Evolutionary conservation across 2,113 vertebrate genomes (phyloP), one percentile per base, ranked within the genome.

Genomic region (Sylvietta virens): DNA sequence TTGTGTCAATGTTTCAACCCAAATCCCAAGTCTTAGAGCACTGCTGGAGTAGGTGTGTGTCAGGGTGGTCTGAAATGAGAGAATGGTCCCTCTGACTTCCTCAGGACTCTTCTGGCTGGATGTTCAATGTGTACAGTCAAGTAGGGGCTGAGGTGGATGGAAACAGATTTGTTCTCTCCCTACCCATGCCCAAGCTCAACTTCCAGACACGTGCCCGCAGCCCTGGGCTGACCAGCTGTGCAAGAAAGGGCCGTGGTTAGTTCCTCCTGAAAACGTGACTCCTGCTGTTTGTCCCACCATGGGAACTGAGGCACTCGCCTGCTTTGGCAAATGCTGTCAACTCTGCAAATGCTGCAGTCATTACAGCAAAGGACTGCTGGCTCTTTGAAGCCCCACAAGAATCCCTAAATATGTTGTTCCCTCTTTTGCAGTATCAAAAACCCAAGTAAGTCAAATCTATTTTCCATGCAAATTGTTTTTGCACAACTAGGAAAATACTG

Each of bases 381-480:
- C 50, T 88, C 86, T 85, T 69, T 10, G 10, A 85, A 69, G 50
- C 15, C 50, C 37, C 3, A 2, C 27, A 82, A 77, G 58, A 90
- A 86, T 64, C n/a, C 44, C 56, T 33, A 64, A 90, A 77, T 44
- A 67, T 40, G 48, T 74, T 80, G 70, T 86, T 58, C 51, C 10
- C 16, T 77, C 53, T 61, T 87, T 85, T 66, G 7, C 27, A 86
- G 51, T 51, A 92, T 90, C 88, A 94, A 94, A 97, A 88, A 26
- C 44, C 47, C n/a, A 67, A 92, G 73, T 37, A 64, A 88, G 50
- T 78, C 33, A 83, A 86, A 92, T 84, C 76, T 93, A 19, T 90
- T 96, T 96, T 95, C 90, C 72, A 64, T 22, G 64, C 76, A 92
- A 74, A 90, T 84, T 92, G 69, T 2, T 96, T 97, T 94, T 95